phyloP scores from a whole-genome alignment of 2,888 invertebrate species.

The Drosophila multiciliata region DNA sequence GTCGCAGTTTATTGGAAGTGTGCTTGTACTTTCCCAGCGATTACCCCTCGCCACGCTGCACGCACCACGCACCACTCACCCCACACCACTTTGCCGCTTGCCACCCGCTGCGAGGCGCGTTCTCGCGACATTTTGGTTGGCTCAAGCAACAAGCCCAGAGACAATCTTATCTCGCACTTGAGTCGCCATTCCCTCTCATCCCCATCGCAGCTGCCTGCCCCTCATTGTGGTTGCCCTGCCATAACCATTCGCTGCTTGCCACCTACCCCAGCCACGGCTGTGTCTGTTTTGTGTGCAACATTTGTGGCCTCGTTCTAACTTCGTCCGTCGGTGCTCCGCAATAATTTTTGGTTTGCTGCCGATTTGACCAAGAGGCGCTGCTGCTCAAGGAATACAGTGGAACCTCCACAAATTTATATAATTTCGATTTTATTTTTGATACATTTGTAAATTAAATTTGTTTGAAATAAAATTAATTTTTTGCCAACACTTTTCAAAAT shows the following conservation, averaged over 20 bases:
- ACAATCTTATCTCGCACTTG: conserved; percentile 39
- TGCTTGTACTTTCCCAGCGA: conserved; percentile 55
- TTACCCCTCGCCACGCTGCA: conserved; percentile 33
- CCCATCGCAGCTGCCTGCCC: conserved; percentile 21
- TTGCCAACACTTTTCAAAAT: background rate
- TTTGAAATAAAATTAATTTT: background rate
- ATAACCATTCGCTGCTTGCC: conserved; percentile 9
- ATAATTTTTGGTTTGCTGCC: conserved; percentile 71
- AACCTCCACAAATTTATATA: background rate
- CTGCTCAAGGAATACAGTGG: background rate
- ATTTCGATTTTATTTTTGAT: background rate
- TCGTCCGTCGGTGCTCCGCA: conserved; percentile 76
- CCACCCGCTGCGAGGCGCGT: conserved; percentile 58
- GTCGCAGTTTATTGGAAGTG: conserved; percentile 63
- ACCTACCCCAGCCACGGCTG: conserved; percentile 1
- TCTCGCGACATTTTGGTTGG: conserved; percentile 80
- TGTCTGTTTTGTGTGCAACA: conserved; percentile 22
- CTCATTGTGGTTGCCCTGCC: conserved; percentile 56
- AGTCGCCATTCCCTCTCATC: conserved; percentile 21
- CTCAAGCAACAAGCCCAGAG: conserved; percentile 31
- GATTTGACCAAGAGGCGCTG: conserved; percentile 54
- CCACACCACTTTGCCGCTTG: conserved; percentile 1
- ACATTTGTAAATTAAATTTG: background rate
- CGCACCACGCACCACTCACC: conserved; percentile 28
- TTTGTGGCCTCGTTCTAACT: conserved; percentile 74